Conservation (phyloP, 2,888 invertebrate genomes). For the Amphipyra berbera region DNA sequence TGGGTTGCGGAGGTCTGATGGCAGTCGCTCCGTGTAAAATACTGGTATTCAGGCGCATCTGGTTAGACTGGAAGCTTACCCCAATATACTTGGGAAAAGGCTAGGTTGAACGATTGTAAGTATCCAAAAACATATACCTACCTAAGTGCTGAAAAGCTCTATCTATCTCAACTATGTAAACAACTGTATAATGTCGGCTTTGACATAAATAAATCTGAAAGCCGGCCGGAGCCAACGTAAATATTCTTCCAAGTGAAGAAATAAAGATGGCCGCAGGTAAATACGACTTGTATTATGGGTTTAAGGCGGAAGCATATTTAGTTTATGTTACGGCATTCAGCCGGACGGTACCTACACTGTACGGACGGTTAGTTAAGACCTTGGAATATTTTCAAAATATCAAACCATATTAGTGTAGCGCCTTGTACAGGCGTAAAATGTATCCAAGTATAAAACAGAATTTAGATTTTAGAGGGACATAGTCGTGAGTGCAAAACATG, state of each 20-base stretch:
- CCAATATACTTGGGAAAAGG: too few relatives aligned
- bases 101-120: too few relatives aligned
- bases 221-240: conserved; percentile 57
- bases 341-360: conserved; percentile 36
- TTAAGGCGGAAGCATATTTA: conserved; percentile 65
- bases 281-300: conserved; percentile 62
- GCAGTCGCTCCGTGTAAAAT: too few relatives aligned
- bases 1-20: too few relatives aligned
- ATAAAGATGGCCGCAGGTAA: conserved; percentile 68
- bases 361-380: conserved; percentile 32
- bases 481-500: too few relatives aligned
- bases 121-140: too few relatives aligned
- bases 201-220: conserved; percentile 62
- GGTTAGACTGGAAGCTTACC: too few relatives aligned
- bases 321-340: conserved; percentile 60
- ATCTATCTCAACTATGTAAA: conserved; percentile 20
- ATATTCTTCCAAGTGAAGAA: conserved; percentile 68
- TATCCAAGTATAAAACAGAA: too few relatives aligned
- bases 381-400: conserved; percentile 39
- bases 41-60: too few relatives aligned
- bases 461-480: too few relatives aligned
- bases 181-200: conserved; percentile 42
- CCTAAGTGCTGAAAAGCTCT: too few relatives aligned
- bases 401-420: background rate
- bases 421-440: background rate